Evolutionary conservation across 2,113 vertebrate species (phyloP).

Genomic region (Oryzias celebensis): DNA sequence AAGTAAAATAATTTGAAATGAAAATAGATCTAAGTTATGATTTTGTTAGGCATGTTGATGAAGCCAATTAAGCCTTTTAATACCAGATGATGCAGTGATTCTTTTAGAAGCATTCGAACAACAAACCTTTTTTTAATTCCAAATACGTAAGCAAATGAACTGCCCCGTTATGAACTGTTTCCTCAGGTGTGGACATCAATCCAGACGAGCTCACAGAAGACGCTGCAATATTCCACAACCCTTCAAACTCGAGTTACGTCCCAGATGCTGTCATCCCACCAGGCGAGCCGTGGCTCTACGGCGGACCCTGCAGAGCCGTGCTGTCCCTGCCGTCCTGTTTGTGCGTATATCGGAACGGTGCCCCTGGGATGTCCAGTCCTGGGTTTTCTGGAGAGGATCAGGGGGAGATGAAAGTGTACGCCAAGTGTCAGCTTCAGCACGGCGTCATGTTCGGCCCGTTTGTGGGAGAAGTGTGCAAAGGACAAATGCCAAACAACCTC

Average conservation of each 20-base stretch:
- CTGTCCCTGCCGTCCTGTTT: constrained; percentile 65
- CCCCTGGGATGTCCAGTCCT: neutral
- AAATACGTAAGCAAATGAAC: neutral
- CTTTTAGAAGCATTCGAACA: neutral
- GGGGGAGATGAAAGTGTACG: constrained; percentile 51
- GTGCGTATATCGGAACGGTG: constrained; percentile 14
- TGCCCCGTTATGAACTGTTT: neutral
- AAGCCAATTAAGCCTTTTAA: too few relatives aligned
- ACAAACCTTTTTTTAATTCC: neutral
- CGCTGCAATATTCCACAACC: constrained; percentile 26
- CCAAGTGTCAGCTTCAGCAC: constrained; percentile 63
- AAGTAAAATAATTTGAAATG: too few relatives aligned
- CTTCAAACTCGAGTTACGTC: constrained; percentile 55
- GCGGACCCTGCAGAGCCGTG: constrained; percentile 48
- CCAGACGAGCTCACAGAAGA: constrained; percentile 52
- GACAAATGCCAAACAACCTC: constrained; percentile 60
- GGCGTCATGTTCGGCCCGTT: constrained; percentile 78
- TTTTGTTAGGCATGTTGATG: too few relatives aligned
- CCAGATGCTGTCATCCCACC: constrained; percentile 59
- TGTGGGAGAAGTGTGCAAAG: constrained; percentile 65
- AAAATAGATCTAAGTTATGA: too few relatives aligned
- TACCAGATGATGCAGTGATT: neutral
- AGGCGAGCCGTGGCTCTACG: constrained; percentile 59
- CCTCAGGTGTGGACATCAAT: constrained; percentile 43
- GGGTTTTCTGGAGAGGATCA: constrained; percentile 27